These are phyloP conservation scores for Sebastes minor DNA, from an alignment of 2,797 vertebrate genomes.

Conservation along the genomic window DNA sequence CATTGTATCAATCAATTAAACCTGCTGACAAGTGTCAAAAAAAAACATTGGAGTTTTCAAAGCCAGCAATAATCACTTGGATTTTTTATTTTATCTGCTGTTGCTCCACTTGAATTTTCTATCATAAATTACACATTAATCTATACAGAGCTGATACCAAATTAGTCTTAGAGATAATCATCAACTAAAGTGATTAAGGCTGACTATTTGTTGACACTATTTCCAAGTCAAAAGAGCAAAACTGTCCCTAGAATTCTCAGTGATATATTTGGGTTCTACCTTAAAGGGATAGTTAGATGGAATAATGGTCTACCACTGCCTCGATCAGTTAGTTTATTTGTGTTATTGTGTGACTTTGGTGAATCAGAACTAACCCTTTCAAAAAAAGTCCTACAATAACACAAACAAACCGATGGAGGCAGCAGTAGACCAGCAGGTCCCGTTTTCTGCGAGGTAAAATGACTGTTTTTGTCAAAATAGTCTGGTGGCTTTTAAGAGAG, in stretches of 20 bases:
- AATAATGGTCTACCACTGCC: no score
- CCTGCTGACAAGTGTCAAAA: neutral
- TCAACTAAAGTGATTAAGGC: neutral
- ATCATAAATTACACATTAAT: neutral
- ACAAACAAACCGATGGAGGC: neutral
- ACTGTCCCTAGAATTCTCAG: neutral
- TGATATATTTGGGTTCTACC: neutral
- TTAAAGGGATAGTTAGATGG: no score
- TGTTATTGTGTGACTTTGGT: neutral
- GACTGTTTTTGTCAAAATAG: neutral
- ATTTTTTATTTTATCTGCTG: neutral
- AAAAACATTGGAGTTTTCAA: no score
- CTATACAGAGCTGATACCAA: neutral
- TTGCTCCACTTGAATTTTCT: neutral
- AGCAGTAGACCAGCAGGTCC: neutral
- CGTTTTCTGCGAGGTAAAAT: neutral
- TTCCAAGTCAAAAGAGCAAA: neutral
- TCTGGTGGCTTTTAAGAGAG: neutral
- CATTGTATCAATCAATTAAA: neutral
- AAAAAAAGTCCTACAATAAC: neutral
- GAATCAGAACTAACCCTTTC: neutral
- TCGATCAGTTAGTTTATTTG: no score
- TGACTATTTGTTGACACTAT: neutral
- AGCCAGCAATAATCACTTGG: neutral
- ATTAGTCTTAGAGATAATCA: neutral